Evolutionary conservation across 1,140 invertebrate species (phyloP).

Genomic region (Amyelois transitella): DNA sequence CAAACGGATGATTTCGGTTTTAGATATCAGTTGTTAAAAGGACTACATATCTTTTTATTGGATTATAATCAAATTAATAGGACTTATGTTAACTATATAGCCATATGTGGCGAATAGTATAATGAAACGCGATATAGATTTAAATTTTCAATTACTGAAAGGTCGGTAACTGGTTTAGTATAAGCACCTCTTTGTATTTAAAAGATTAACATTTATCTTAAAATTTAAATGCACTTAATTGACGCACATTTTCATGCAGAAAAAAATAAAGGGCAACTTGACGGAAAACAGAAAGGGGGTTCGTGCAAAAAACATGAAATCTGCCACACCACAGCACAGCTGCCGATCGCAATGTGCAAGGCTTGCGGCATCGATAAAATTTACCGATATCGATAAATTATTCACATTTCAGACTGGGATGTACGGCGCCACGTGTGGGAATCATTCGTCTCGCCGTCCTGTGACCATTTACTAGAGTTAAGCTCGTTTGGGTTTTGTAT

Average conservation of each 20-base stretch:
- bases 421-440: no score
- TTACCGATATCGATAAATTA: neutral
- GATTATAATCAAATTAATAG: no score
- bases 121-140: no score
- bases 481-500: no score
- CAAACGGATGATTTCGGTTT: neutral
- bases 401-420: no score
- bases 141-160: no score
- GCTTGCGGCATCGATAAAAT: neutral
- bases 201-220: neutral
- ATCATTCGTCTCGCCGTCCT: no score
- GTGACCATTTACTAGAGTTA: no score
- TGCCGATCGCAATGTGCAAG: constrained; percentile 18
- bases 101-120: no score
- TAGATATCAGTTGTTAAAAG: no score
- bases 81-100: no score
- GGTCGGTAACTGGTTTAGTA: neutral
- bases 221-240: neutral
- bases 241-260: neutral
- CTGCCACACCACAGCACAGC: constrained; percentile 30
- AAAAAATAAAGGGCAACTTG: constrained; percentile 27
- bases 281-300: constrained; percentile 38
- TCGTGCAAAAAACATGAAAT: constrained; percentile 51
- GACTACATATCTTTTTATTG: no score
- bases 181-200: neutral